Evolutionary conservation across 2,113 vertebrate genomes (phyloP), one percentile per base, ranked within the genome.

Genomic region (Gasterosteus aculeatus): DNA sequence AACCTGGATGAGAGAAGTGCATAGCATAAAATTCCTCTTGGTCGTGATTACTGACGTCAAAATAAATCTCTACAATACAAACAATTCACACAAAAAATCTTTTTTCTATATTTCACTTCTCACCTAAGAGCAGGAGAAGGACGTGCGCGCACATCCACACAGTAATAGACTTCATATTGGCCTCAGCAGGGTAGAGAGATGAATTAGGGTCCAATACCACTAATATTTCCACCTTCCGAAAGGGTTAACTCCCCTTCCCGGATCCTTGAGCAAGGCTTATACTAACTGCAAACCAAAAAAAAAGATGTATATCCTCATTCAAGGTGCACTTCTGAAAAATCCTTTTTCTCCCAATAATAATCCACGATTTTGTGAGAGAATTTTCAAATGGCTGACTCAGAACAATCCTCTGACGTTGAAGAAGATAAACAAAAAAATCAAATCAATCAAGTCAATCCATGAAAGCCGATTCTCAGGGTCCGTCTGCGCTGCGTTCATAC

Each of bases 111-210:
- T 68, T 41, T 69, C 41, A 75, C 67, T 64, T 84, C 92, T 92
- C 86, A 93, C 92, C 92, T 88, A 91, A 46, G 71, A 90, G 83
- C 78, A 92, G 89, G 22, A 90, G 72, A 69, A 81, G 74, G 82
- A 75, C 56, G 87, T 76, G 64, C 22, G 85, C 57, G 80, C 84
- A 89, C 73, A 91, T 90, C 92, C 90, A 92, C 84, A 84, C 79
- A 22, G 79, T 88, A 82, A 68, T 51, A 82, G 86, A 88, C 87
- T 89, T 92, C 87, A 90, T 92, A 5, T 82, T 90, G 82, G 80
- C 83, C 72, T 79, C 80, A 38, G 75, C 47, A 15, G 67, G 26
- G 39, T 26, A 33, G 19, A 71, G 29, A 75, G 69, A 81, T 62
- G 79, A 86, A 49, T 82, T 82, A 22, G 68, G 56, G 38, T 90